These are phyloP conservation scores for Talpa occidentalis DNA, from an alignment of 2,113 vertebrate genomes.

Conservation along the genomic window DNA sequence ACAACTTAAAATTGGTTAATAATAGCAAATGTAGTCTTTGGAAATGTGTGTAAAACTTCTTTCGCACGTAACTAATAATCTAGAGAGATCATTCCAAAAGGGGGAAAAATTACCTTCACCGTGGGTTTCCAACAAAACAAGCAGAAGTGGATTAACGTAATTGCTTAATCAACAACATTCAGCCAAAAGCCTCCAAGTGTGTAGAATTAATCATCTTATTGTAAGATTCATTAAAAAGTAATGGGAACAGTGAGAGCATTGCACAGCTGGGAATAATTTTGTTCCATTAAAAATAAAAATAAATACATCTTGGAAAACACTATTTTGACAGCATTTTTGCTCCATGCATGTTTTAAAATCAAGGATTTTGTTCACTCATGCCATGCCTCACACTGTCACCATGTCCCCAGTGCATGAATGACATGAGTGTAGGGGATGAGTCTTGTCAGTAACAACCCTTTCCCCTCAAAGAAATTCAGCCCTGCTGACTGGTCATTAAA, in stretches of 20 bases:
- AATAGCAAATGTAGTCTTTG: constrained; percentile 51
- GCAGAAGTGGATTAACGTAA: constrained; percentile 92
- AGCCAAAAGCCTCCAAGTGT: constrained; percentile 84
- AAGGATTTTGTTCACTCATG: constrained; percentile 71
- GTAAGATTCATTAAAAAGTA: constrained; percentile 90
- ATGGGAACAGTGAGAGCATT: constrained; percentile 90
- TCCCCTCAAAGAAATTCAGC: neutral
- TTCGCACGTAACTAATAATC: constrained; percentile 77
- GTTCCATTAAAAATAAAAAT: constrained; percentile 94
- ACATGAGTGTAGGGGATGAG: neutral
- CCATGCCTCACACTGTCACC: constrained; percentile 6
- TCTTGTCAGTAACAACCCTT: neutral
- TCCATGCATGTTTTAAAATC: constrained; percentile 66
- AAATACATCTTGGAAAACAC: constrained; percentile 89
- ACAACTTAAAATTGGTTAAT: constrained; percentile 43
- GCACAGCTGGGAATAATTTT: constrained; percentile 94
- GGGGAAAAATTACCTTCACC: constrained; percentile 84
- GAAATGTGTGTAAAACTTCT: constrained; percentile 71
- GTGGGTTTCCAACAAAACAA: constrained; percentile 89
- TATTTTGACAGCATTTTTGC: constrained; percentile 78
- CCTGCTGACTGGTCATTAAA: neutral
- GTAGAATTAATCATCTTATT: constrained; percentile 93
- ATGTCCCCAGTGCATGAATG: constrained; percentile 18
- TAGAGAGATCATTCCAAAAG: constrained; percentile 63
- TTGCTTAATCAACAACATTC: constrained; percentile 90